phyloP scores from a whole-genome alignment of 2,113 vertebrate genomes.

The Diglossa brunneiventris region DNA sequence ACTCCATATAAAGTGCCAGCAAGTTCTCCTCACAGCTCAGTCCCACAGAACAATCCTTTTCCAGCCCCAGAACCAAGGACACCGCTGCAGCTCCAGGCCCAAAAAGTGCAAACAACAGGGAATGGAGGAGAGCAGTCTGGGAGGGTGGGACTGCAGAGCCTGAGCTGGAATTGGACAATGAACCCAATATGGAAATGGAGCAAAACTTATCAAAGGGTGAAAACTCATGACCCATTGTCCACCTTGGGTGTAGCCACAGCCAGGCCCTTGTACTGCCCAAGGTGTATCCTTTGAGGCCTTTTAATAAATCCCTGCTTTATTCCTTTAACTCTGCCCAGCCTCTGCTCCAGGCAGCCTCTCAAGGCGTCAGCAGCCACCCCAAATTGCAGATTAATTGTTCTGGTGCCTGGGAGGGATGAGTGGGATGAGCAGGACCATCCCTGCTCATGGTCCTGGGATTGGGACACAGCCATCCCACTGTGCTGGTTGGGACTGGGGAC shows the following conservation, averaged over 20 bases:
- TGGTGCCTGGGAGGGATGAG: rapidly evolving
- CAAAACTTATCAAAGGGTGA: neutral
- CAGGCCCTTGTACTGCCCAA: neutral
- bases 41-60: neutral
- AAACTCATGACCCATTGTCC: neutral
- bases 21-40: neutral
- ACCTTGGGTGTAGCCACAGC: neutral
- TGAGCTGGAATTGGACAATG: neutral
- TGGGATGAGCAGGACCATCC: no score
- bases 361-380: neutral
- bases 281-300: neutral
- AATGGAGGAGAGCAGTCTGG: neutral
- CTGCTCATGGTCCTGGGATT: rapidly evolving
- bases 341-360: neutral
- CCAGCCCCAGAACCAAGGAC: neutral
- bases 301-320: neutral
- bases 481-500: neutral
- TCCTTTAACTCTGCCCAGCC: neutral
- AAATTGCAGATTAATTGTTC: neutral
- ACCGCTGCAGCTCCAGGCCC: neutral
- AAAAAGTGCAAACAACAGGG: neutral
- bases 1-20: neutral
- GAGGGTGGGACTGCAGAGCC: neutral
- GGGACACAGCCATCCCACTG: rapidly evolving
- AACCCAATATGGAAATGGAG: neutral